Conservation (phyloP, 1,140 invertebrate species). For the Ceratosolen solmsi region DNA sequence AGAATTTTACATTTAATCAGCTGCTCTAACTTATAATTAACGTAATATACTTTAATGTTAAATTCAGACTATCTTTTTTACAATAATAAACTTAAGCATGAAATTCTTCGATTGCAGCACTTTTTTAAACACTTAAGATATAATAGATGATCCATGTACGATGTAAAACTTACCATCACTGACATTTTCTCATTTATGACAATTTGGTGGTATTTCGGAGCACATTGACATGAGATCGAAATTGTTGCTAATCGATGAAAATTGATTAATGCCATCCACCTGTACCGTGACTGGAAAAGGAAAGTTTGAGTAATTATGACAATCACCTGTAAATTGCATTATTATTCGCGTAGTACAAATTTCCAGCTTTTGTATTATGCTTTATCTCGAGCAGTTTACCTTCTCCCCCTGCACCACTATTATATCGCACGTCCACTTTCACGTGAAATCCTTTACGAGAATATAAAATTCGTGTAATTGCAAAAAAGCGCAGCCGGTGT, state of each 20-base stretch:
- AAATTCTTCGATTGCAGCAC: no score
- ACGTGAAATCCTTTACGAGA: constrained; percentile 26
- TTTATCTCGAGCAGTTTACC: not conserved
- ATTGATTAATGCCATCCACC: constrained; percentile 54
- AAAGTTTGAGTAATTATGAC: constrained; percentile 27
- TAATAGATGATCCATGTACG: no score
- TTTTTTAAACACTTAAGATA: no score
- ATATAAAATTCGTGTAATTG: constrained; percentile 46
- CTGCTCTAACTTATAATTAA: no score
- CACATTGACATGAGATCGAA: constrained; percentile 14
- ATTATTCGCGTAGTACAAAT: constrained; percentile 47
- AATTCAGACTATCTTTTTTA: no score
- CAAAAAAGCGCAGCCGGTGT: constrained; percentile 11
- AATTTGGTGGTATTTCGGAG: not conserved
- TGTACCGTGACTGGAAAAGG: not conserved
- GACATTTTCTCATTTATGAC: no score
- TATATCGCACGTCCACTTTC: not conserved
- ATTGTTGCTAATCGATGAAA: not conserved
- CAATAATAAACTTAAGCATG: no score
- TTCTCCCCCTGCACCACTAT: not conserved
- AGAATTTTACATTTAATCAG: no score
- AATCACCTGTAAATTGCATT: constrained; percentile 38
- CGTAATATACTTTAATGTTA: no score
- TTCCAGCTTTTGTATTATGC: constrained; percentile 15
- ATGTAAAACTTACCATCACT: no score